Percentiles rank a stretch among this genome's conserved stretches.
phyloP scores from a whole-genome alignment of 2,113 vertebrate species.

The Eulemur rufifrons region DNA sequence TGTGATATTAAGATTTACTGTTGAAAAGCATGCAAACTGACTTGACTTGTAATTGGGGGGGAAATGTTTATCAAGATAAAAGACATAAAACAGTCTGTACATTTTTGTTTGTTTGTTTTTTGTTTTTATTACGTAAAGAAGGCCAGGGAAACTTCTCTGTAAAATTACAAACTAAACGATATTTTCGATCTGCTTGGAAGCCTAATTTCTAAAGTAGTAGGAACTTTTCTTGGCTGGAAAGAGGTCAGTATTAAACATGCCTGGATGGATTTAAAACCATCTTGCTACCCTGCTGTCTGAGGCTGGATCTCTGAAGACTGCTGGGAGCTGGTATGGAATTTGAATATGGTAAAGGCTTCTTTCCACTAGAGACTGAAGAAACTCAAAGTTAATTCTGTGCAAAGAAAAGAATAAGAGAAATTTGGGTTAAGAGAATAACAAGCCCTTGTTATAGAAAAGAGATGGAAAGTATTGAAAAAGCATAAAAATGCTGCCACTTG shows the following conservation, averaged over 20 bases:
- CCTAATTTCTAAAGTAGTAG: background rate
- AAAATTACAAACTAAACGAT: background rate
- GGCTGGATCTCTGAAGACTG: background rate
- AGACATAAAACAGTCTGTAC: background rate
- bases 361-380: background rate
- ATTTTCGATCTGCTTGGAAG: background rate
- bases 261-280: background rate
- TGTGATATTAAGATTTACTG: background rate
- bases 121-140: background rate
- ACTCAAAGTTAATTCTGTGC: background rate
- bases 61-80: background rate
- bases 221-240: background rate
- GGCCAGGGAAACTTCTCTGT: background rate
- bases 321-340: background rate
- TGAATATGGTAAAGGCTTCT: background rate
- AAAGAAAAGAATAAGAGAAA: background rate
- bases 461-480: background rate
- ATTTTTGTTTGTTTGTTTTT: background rate
- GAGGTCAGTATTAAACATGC: background rate
- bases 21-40: background rate
- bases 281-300: background rate
- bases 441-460: background rate
- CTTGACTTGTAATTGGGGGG: background rate
- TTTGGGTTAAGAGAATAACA: background rate
- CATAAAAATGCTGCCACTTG: background rate